phyloP scores from a whole-genome alignment of 2,888 invertebrate species.

The Alloplasta piceator region DNA sequence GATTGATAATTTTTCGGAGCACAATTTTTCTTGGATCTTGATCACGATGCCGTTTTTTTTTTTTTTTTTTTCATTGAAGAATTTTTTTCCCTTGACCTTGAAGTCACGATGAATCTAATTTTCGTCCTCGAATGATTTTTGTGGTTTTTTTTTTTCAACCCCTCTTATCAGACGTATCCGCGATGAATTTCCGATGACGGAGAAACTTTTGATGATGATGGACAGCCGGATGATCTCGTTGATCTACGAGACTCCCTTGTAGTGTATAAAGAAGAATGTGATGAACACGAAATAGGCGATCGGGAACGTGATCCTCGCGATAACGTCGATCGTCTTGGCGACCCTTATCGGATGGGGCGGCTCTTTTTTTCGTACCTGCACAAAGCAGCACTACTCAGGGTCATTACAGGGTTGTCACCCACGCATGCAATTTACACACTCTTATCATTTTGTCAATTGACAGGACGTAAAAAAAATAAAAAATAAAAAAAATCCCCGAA shows the following conservation, averaged over 20 bases:
- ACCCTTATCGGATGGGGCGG: conserved; percentile 96
- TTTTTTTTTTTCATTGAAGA: not conserved
- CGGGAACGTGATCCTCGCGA: conserved; percentile 96
- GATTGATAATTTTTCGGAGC: not conserved
- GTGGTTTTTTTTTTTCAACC: no score
- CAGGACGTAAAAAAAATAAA: not conserved
- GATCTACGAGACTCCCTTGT: conserved; percentile 92
- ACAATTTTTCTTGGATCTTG: not conserved
- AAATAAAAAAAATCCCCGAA: no score
- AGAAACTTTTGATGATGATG: conserved; percentile 4
- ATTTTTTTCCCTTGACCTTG: no score
- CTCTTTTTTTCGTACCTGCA: conserved; percentile 95
- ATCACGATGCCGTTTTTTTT: not conserved
- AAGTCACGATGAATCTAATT: no score
- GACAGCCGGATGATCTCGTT: conserved; percentile 14
- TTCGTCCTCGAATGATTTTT: no score
- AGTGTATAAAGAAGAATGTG: conserved; percentile 97
- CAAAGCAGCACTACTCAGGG: conserved; percentile 89
- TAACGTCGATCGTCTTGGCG: conserved; percentile 97
- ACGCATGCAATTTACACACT: conserved; percentile 66
- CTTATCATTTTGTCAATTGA: conserved; percentile 37
- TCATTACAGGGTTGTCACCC: conserved; percentile 69
- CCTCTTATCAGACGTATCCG: no score
- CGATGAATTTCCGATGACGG: not conserved
- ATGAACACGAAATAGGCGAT: conserved; percentile 96